Evolutionary conservation across 2,888 invertebrate species (phyloP).

Genomic region (Caenorhabditis afra): DNA sequence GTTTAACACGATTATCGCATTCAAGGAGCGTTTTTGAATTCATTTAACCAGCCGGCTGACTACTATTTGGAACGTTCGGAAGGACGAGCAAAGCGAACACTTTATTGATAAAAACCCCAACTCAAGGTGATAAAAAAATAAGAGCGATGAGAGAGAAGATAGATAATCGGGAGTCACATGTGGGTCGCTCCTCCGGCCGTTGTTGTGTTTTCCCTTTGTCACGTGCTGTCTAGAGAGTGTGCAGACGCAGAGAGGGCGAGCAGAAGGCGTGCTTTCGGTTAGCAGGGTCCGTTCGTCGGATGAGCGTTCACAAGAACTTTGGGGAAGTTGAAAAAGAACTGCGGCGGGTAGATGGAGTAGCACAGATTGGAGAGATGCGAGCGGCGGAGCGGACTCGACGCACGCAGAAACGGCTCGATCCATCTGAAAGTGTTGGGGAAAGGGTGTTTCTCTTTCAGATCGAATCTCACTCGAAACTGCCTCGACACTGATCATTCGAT

Average conservation of each 20-base stretch:
- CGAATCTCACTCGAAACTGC: conserved; percentile 25
- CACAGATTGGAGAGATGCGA: conserved; percentile 38
- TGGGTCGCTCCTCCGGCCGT: conserved; percentile 16
- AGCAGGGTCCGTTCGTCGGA: conserved; percentile 42
- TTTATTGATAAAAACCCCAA: conserved; percentile 4
- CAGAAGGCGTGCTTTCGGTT: background rate
- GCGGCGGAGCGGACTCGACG: conserved; percentile 10
- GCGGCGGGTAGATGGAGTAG: conserved; percentile 34
- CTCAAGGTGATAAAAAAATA: conserved; percentile 9
- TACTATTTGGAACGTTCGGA: too few species aligned
- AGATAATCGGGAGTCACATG: conserved; percentile 6
- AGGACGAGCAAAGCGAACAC: too few species aligned
- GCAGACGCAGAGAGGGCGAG: conserved; percentile 4
- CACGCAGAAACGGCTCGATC: conserved; percentile 37
- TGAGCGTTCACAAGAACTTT: conserved; percentile 46
- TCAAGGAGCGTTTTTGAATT: too few species aligned
- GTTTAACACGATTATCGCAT: too few species aligned
- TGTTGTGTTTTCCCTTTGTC: conserved; percentile 20
- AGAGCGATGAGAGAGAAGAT: too few species aligned
- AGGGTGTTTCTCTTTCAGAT: background rate
- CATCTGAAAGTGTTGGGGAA: conserved; percentile 24
- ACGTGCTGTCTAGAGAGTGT: conserved; percentile 21
- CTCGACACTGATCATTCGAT: conserved; percentile 44
- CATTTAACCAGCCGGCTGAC: too few species aligned
- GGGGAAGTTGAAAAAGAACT: conserved; percentile 31